These are phyloP conservation scores for Hemithea aestivaria DNA, from an alignment of 2,888 invertebrate species.

Conservation along the genomic window DNA sequence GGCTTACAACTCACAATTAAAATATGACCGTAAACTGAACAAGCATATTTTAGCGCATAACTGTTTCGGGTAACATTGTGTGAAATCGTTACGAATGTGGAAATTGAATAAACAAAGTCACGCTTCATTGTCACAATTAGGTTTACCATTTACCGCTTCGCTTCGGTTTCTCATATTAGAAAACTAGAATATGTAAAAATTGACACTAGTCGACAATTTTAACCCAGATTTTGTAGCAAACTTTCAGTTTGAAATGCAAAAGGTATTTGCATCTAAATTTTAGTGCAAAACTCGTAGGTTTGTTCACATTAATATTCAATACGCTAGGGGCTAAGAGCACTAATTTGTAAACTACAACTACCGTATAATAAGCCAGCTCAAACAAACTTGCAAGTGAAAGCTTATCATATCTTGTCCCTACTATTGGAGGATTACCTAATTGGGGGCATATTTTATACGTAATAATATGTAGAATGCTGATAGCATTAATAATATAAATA, in stretches of 20 bases:
- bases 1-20: constrained; percentile 14
- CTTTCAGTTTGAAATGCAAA: too few relatives aligned
- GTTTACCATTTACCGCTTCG: too few relatives aligned
- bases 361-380: constrained; percentile 28
- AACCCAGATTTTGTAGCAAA: too few relatives aligned
- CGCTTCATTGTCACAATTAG: too few relatives aligned
- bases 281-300: background rate
- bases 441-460: constrained; percentile 33
- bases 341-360: constrained; percentile 22
- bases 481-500: constrained; percentile 25
- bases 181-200: too few relatives aligned
- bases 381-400: constrained; percentile 38
- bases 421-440: constrained; percentile 34
- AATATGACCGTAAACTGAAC: constrained; percentile 14
- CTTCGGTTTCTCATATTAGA: too few relatives aligned
- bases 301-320: constrained; percentile 18
- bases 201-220: too few relatives aligned
- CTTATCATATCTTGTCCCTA: constrained; percentile 32
- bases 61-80: constrained; percentile 2
- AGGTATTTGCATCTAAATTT: too few relatives aligned
- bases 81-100: constrained; percentile 5
- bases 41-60: constrained; percentile 2
- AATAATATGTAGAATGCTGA: constrained; percentile 24
- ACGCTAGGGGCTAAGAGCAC: constrained; percentile 1
- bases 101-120: too few relatives aligned